These are phyloP conservation scores for Merluccius polli DNA, from an alignment of 2,797 vertebrate genomes.

Conservation along the genomic window DNA sequence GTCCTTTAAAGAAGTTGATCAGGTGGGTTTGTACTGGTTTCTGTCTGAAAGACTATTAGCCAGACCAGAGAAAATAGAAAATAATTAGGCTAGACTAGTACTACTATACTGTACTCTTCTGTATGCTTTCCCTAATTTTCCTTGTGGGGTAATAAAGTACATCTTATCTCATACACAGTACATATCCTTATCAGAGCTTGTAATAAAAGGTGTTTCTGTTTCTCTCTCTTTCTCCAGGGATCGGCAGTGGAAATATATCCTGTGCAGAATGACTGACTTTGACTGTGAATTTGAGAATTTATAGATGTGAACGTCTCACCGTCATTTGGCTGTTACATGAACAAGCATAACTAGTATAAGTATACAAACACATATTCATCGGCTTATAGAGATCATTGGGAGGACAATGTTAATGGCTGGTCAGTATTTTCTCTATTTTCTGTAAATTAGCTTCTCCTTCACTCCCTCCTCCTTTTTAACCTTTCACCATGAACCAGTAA, in stretches of 20 bases:
- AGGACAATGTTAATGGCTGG: no score
- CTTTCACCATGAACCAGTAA: no score
- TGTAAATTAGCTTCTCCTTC: no score
- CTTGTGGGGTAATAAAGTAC: not conserved
- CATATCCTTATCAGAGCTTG: not conserved
- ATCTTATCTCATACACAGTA: not conserved
- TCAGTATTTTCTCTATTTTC: no score
- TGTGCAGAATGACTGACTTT: constrained; percentile 95
- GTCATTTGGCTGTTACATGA: constrained; percentile 6
- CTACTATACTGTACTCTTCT: not conserved
- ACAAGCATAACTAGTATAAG: constrained; percentile 5
- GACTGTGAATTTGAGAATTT: constrained; percentile 89
- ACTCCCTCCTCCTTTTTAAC: no score
- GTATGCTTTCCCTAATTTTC: not conserved
- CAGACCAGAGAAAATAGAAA: constrained; percentile 4
- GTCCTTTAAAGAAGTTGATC: no score
- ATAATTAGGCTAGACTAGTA: not conserved
- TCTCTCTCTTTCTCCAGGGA: constrained; percentile 72
- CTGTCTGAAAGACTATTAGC: not conserved
- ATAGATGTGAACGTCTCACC: constrained; percentile 59
- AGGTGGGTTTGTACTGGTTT: no score
- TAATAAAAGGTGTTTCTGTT: not conserved
- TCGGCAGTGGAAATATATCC: constrained; percentile 97
- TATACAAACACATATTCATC: constrained; percentile 15
- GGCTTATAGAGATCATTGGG: not conserved